phyloP scores from a whole-genome alignment of 1,140 invertebrate species.

The Monomorium pharaonis region DNA sequence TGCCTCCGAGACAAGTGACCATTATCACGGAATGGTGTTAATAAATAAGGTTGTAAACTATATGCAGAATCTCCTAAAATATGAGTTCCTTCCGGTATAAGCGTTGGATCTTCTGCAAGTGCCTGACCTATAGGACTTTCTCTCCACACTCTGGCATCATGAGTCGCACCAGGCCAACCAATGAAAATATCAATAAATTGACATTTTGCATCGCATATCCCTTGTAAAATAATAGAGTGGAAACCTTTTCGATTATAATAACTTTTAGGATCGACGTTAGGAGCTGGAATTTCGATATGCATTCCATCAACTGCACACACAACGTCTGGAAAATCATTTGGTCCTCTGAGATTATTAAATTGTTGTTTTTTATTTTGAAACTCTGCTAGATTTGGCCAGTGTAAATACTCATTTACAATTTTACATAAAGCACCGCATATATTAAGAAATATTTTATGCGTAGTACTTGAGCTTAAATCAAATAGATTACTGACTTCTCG shows the following conservation, averaged over 20 bases:
- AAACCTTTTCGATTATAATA: slow-evolving; percentile 15
- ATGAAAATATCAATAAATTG: slow-evolving; percentile 11
- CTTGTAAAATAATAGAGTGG: too few species aligned
- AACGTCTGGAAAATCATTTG: slow-evolving; percentile 5
- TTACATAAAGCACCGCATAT: neutral
- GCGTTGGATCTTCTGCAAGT: neutral
- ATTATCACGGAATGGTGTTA: slow-evolving; percentile 16
- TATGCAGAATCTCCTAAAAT: slow-evolving; percentile 16
- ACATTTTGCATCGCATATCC: slow-evolving; percentile 11
- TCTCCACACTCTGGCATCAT: slow-evolving; percentile 1
- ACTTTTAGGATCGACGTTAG: neutral
- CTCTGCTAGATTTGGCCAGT: neutral
- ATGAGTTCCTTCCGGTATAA: slow-evolving; percentile 18
- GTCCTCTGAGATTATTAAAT: neutral
- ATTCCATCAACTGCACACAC: neutral
- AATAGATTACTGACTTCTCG: neutral
- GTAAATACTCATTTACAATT: neutral
- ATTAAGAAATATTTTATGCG: neutral
- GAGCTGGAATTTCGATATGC: slow-evolving; percentile 15
- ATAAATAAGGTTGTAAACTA: too few species aligned
- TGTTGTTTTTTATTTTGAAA: neutral
- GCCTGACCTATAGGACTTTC: slow-evolving; percentile 11
- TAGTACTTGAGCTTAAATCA: neutral
- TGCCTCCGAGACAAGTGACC: neutral
- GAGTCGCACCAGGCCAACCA: slow-evolving; percentile 4